These are phyloP conservation scores for Calephelis perditalis DNA, from an alignment of 2,888 invertebrate species.

Conservation along the genomic window DNA sequence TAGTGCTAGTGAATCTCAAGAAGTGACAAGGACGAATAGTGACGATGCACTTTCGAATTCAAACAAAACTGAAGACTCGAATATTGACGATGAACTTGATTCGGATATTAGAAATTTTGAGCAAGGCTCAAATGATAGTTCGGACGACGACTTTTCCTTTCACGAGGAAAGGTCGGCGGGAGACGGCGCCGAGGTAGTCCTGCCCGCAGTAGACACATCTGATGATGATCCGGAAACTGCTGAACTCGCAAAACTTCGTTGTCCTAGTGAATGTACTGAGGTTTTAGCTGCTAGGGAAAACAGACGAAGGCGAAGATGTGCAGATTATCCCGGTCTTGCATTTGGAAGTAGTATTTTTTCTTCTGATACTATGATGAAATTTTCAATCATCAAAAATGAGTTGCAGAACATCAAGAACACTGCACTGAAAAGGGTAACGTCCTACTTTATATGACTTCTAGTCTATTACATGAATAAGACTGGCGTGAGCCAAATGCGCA, in stretches of 20 bases:
- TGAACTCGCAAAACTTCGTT: slow-evolving; percentile 90
- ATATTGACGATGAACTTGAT: slow-evolving; percentile 61
- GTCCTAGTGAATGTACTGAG: slow-evolving; percentile 93
- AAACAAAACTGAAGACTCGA: slow-evolving; percentile 57
- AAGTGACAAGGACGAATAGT: slow-evolving; percentile 76
- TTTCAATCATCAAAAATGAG: slow-evolving; percentile 97
- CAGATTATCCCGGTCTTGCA: slow-evolving; percentile 94
- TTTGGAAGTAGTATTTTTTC: slow-evolving; percentile 95
- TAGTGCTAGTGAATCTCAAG: slow-evolving; percentile 77
- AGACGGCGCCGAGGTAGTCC: slow-evolving; percentile 63
- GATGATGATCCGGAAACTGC: slow-evolving; percentile 88
- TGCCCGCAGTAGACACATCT: slow-evolving; percentile 50
- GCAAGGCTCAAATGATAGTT: slow-evolving; percentile 53
- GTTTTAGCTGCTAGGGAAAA: slow-evolving; percentile 91
- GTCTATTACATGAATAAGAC: slow-evolving; percentile 50
- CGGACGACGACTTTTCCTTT: slow-evolving; percentile 67
- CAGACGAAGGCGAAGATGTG: slow-evolving; percentile 86
- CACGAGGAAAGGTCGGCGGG: slow-evolving; percentile 65
- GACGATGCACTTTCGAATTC: slow-evolving; percentile 77
- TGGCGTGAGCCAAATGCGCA: slow-evolving; percentile 68
- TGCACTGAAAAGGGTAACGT: slow-evolving; percentile 95
- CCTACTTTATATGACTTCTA: slow-evolving; percentile 69
- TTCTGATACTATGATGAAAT: slow-evolving; percentile 98
- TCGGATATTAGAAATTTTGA: slow-evolving; percentile 52
- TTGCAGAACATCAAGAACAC: slow-evolving; percentile 98